Conservation (phyloP, 2,888 invertebrate genomes). For the Galeruca laticollis region DNA sequence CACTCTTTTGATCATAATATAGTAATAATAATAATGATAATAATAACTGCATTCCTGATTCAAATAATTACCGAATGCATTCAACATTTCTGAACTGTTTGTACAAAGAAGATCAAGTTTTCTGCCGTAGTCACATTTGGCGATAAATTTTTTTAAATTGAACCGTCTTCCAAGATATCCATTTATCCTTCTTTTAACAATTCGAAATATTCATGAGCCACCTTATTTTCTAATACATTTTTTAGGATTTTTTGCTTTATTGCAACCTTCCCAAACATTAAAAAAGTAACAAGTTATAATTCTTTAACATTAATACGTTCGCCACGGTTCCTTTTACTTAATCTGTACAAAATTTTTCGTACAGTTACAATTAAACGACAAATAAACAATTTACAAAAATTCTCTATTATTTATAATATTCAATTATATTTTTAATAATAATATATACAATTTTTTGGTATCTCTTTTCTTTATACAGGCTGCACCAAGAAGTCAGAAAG, state of each 20-base stretch:
- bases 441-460: constrained; percentile 57
- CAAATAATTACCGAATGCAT: not conserved
- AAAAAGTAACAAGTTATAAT: constrained; percentile 40
- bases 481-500: constrained; percentile 23
- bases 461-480: constrained; percentile 46
- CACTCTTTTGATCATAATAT: not conserved
- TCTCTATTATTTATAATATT: constrained; percentile 44
- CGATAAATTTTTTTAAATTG: not conserved
- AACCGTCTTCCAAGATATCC: too few species aligned
- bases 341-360: constrained; percentile 39
- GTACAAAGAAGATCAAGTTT: too few species aligned
- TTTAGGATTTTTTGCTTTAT: constrained; percentile 24
- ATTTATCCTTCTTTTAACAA: not conserved
- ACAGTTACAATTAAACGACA: constrained; percentile 42
- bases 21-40: not conserved
- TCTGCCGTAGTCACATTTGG: not conserved
- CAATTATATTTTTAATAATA: constrained; percentile 45
- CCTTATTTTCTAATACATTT: constrained; percentile 10
- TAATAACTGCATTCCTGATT: not conserved
- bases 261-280: constrained; percentile 45
- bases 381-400: constrained; percentile 53
- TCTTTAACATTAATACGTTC: constrained; percentile 32
- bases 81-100: not conserved
- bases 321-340: constrained; percentile 26
- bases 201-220: constrained; percentile 2